Conservation (phyloP, 1,140 invertebrate genomes). For the Halesus radiatus region DNA sequence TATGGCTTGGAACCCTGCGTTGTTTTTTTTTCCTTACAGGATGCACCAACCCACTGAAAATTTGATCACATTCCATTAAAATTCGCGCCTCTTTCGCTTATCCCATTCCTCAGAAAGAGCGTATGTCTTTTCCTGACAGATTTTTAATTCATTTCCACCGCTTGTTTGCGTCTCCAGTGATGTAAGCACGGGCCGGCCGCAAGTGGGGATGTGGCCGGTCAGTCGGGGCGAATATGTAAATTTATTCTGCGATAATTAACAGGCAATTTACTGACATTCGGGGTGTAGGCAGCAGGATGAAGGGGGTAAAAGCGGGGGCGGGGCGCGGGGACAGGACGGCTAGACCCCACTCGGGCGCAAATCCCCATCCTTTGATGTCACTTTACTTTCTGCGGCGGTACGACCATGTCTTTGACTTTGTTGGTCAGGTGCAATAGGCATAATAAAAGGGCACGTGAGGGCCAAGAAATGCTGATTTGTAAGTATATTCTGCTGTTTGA, state of each 20-base stretch:
- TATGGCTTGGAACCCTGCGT: too few relatives aligned
- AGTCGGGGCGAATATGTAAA: constrained; percentile 45
- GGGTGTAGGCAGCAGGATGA: neutral
- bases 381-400: neutral
- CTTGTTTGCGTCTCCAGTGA: constrained; percentile 24
- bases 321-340: neutral
- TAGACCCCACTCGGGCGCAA: constrained; percentile 5
- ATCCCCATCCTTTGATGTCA: constrained; percentile 23
- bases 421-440: constrained; percentile 2
- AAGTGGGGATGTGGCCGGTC: neutral
- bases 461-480: too few relatives aligned
- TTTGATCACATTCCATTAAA: too few relatives aligned
- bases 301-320: neutral
- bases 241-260: constrained; percentile 56
- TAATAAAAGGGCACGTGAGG: neutral
- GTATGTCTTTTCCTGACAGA: neutral
- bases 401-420: neutral
- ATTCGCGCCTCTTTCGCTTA: too few relatives aligned
- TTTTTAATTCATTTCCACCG: neutral
- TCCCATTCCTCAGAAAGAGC: neutral
- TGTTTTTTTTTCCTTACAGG: too few relatives aligned
- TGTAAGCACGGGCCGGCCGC: neutral
- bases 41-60: too few relatives aligned
- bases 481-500: too few relatives aligned
- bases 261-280: constrained; percentile 51